These are phyloP conservation scores for Hirundo rustica DNA, from an alignment of 2,797 vertebrate genomes.

Conservation along the genomic window DNA sequence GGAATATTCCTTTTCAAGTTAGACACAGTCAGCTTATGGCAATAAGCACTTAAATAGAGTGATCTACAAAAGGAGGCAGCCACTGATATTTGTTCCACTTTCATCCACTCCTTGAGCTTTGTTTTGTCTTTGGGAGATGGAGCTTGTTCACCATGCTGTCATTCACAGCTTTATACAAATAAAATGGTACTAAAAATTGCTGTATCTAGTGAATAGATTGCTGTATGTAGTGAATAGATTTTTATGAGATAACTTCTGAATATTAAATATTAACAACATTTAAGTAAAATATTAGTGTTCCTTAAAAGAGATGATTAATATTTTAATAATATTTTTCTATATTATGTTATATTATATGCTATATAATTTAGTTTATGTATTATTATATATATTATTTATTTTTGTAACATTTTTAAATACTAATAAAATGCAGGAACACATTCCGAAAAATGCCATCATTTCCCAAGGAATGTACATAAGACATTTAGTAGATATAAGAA, in stretches of 20 bases:
- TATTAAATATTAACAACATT: not conserved
- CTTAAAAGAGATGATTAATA: not conserved
- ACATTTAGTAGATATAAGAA: not conserved
- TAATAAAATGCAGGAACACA: not conserved
- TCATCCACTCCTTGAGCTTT: not conserved
- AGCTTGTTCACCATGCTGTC: not conserved
- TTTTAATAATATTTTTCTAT: not conserved
- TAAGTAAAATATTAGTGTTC: not conserved
- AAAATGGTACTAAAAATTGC: not conserved
- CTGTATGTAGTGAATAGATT: not conserved
- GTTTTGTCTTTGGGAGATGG: not conserved
- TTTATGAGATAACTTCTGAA: not conserved
- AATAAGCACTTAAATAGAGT: slow-evolving; percentile 35
- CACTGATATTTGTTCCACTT: not conserved
- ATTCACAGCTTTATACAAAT: slow-evolving; percentile 7
- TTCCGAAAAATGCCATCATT: not conserved
- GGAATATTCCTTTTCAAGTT: slow-evolving; percentile 62
- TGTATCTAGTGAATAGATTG: not conserved
- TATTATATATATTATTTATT: not conserved
- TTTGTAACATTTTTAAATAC: not conserved
- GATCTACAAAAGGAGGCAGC: slow-evolving; percentile 36
- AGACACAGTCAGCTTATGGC: slow-evolving; percentile 25
- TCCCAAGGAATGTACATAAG: not conserved
- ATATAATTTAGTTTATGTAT: not conserved
- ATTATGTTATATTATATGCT: not conserved